Conservation (phyloP, 2,113 vertebrate genomes). For the Megaleporinus macrocephalus region DNA sequence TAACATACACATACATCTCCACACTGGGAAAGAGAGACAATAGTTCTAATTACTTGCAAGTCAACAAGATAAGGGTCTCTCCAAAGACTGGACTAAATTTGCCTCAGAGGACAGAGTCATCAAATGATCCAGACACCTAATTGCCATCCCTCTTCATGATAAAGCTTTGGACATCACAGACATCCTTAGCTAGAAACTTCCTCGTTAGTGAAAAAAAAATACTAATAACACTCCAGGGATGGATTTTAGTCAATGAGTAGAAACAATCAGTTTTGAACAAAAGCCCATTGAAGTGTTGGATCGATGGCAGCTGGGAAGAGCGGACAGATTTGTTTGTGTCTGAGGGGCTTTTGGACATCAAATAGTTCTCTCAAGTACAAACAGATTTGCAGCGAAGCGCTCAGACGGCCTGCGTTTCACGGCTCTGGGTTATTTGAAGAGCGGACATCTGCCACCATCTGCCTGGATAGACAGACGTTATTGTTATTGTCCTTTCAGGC, state of each 20-base stretch:
- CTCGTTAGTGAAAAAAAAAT: not conserved
- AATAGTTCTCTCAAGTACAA: conserved; percentile 43
- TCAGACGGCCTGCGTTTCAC: conserved; percentile 32
- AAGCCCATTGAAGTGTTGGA: conserved; percentile 12
- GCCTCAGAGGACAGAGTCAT: not conserved
- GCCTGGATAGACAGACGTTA: conserved; percentile 42
- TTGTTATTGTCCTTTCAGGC: conserved; percentile 49
- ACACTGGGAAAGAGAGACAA: not conserved
- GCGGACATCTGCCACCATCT: conserved; percentile 59
- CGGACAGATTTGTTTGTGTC: conserved; percentile 32
- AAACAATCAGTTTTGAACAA: conserved; percentile 19
- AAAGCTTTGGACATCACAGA: conserved; percentile 22
- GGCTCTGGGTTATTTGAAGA: conserved; percentile 60
- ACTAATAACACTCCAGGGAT: conserved; percentile 18
- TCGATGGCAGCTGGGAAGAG: conserved; percentile 1
- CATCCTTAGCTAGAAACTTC: not conserved
- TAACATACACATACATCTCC: not conserved
- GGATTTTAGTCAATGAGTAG: conserved; percentile 31
- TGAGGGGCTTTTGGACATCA: conserved; percentile 37
- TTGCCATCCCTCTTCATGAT: not conserved
- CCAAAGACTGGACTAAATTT: not conserved
- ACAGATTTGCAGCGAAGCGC: conserved; percentile 51
- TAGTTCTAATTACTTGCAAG: not conserved
- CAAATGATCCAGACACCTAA: conserved; percentile 10
- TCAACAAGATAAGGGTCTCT: conserved; percentile 9